Evolutionary conservation across 1,140 invertebrate genomes (phyloP), one percentile per base, ranked within the genome.

Genomic region (Uloborus diversus): DNA sequence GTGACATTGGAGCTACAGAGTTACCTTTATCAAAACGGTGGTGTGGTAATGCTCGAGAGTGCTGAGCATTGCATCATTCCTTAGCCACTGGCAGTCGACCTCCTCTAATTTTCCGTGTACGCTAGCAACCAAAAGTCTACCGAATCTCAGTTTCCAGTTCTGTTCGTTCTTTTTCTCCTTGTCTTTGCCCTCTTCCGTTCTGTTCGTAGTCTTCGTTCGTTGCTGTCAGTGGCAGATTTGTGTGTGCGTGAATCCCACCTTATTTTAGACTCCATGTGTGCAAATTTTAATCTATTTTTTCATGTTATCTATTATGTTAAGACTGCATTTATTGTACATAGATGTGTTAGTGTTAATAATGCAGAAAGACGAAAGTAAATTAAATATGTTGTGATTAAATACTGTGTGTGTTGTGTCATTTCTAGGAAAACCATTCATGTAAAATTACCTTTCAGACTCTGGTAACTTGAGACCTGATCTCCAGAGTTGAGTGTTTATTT

Each of bases 221-320:
- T 27, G 25, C 7, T 65, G 71, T 49, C 71, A 76, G 73, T 65
- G 68, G 51, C 42, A 76, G 32, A 37, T n/a, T 56, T 76, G 73
- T 70, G 66, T 59, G 23, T 56, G 35, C 64, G 30, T 35, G 49
- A 53, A 65, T 75, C 73, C 73, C 73, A 76, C 61, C 62, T 64
- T 47, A 76, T 75, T 32, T 76, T 76, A 65, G 56, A 27, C 32
- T 37, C 32, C 73, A 56, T 76, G 73, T 49, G 73, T 76, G 73
- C 73, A 76, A 76, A 76, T 76, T 76, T 76, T 76, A 76, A 76
- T 76, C 73, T 76, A 76, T 76, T 76, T 76, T 76, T 76, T 76
- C 73, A 76, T 76, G 49, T 76, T 76, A 65, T 76, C 37, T 61
- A 62, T 76, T 76, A 76, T 76, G 73, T 76, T 76, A 25, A 49